phyloP scores from a whole-genome alignment of 2,113 vertebrate genomes.

The Eira barbara region DNA sequence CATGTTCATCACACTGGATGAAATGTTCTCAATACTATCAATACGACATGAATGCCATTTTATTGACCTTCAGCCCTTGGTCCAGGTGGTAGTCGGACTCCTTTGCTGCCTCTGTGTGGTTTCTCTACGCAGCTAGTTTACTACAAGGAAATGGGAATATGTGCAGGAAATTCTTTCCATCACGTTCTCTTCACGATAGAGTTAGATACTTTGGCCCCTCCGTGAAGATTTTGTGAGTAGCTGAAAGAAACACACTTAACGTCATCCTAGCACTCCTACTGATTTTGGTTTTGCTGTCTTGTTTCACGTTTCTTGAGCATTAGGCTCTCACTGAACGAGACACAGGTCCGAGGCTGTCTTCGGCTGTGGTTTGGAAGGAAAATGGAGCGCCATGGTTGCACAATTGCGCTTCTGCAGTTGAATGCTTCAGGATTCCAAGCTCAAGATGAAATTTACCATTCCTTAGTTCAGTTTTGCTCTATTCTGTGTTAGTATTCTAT shows the following conservation, averaged over 20 bases:
- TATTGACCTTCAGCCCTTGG: neutral
- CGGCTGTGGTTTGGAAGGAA: neutral
- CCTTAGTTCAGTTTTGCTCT: neutral
- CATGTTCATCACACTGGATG: neutral
- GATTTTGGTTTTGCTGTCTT: neutral
- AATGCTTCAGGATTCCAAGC: neutral
- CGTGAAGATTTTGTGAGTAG: neutral
- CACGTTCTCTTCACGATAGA: neutral
- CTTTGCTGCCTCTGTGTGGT: neutral
- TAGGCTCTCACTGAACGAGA: neutral
- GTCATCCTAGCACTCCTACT: neutral
- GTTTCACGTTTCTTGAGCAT: neutral
- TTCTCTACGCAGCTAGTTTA: neutral
- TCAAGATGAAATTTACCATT: neutral
- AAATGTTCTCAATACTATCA: rapidly evolving
- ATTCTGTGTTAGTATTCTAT: neutral
- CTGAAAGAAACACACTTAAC: neutral
- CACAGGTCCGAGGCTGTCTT: neutral
- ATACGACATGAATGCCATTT: neutral
- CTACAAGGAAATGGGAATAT: neutral
- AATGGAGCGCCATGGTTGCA: rapidly evolving
- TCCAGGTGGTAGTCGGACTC: neutral
- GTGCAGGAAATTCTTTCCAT: neutral
- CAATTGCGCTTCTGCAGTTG: neutral
- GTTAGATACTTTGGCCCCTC: neutral